A percentile compares a stretch with the other conserved stretches of the same genome.
These are phyloP conservation scores for Scaptomyza hsui DNA, from an alignment of 1,140 invertebrate species.

Conservation along the genomic window DNA sequence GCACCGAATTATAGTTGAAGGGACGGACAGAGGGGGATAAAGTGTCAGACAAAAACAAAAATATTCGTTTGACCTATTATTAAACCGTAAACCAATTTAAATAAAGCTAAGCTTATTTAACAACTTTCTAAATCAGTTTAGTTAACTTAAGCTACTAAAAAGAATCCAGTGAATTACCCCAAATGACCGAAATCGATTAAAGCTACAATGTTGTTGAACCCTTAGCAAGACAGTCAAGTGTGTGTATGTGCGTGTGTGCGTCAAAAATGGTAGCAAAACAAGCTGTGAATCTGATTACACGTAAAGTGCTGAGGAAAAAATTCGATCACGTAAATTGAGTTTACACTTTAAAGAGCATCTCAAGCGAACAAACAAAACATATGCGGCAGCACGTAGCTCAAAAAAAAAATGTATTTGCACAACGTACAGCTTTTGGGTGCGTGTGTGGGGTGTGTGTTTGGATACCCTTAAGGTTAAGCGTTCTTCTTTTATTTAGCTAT, in stretches of 20 bases:
- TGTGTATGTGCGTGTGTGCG: not conserved
- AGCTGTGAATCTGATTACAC: slow-evolving; percentile 39
- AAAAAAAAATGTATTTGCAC: slow-evolving; percentile 39
- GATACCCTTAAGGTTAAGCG: not conserved
- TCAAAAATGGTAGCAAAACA: not conserved
- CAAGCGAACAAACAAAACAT: slow-evolving; percentile 39
- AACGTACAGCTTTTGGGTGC: slow-evolving; percentile 19
- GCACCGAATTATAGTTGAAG: no score
- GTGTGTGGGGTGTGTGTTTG: not conserved
- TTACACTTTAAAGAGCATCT: slow-evolving; percentile 52
- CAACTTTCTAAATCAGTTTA: not conserved
- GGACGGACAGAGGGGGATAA: no score
- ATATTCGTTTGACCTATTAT: no score
- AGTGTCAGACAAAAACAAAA: no score
- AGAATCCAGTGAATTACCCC: not conserved
- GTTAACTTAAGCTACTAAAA: slow-evolving; percentile 1
- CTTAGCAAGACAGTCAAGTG: not conserved
- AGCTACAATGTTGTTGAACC: slow-evolving; percentile 8
- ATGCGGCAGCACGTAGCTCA: slow-evolving; percentile 56
- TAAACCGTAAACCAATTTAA: no score
- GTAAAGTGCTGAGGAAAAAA: slow-evolving; percentile 41
- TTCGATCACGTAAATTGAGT: slow-evolving; percentile 77
- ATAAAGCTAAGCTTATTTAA: not conserved
- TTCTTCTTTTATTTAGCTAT: not conserved
- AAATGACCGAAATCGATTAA: slow-evolving; percentile 4